Percentiles rank a stretch among this genome's conserved stretches.
Conservation (phyloP, 2,888 invertebrate species). For the Drosophila sordidula region DNA sequence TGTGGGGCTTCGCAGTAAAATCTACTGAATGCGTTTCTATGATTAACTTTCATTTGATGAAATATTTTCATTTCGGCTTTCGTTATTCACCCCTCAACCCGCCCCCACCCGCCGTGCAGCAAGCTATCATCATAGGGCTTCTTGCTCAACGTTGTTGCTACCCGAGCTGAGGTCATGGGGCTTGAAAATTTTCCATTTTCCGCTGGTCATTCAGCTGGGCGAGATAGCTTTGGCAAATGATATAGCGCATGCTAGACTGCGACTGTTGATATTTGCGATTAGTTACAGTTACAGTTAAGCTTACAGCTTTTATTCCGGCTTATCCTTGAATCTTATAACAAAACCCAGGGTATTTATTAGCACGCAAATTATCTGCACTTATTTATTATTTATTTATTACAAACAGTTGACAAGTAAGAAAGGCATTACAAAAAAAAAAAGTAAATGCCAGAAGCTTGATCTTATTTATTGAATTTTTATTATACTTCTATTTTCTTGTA, state of each 20-base stretch:
- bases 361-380: not conserved
- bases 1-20: constrained; percentile 63
- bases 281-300: constrained; percentile 12
- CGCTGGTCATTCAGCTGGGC: no score
- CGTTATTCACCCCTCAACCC: constrained; percentile 18
- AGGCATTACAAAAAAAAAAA: no score
- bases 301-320: constrained; percentile 20
- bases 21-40: constrained; percentile 69
- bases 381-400: not conserved
- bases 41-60: constrained; percentile 73
- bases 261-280: constrained; percentile 26
- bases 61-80: constrained; percentile 66
- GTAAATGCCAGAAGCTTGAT: no score
- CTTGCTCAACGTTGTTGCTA: constrained; percentile 26
- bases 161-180: constrained; percentile 52
- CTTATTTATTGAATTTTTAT: no score
- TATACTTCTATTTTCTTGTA: no score
- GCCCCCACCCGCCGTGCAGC: not conserved
- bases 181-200: constrained; percentile 27
- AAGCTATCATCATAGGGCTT: constrained; percentile 40
- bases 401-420: no score
- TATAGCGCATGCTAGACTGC: constrained; percentile 1
- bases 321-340: constrained; percentile 15
- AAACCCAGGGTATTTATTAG: not conserved
- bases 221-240: constrained; percentile 11